Conservation (phyloP, 1,140 invertebrate genomes). For the Drosophila eugracilis region DNA sequence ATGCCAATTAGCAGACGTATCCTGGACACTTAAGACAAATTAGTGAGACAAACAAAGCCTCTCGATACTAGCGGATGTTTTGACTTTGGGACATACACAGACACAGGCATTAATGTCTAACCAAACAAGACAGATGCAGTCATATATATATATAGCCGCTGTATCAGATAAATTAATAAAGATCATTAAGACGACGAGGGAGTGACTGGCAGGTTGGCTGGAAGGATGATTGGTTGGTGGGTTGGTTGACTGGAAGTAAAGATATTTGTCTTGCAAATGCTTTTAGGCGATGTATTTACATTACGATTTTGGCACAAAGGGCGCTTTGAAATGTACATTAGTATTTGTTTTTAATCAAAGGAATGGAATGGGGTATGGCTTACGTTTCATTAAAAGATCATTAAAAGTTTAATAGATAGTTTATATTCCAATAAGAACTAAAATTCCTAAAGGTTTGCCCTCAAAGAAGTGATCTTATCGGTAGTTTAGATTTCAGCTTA, state of each 20-base stretch:
- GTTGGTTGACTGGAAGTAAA: too few species aligned
- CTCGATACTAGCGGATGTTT: conserved; percentile 2
- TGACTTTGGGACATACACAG: not conserved
- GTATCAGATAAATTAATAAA: conserved; percentile 27
- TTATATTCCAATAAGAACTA: too few species aligned
- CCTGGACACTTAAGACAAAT: conserved; percentile 54
- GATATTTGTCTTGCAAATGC: conserved; percentile 7
- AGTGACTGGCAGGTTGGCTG: not conserved
- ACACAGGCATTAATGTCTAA: conserved; percentile 21
- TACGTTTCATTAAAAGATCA: too few species aligned
- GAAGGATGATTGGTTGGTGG: too few species aligned
- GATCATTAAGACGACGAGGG: conserved; percentile 2
- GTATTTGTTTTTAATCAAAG: conserved; percentile 4
- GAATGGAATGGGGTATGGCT: too few species aligned
- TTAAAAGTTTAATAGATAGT: too few species aligned
- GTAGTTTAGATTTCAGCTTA: too few species aligned
- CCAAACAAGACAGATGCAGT: conserved; percentile 15
- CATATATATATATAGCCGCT: not conserved
- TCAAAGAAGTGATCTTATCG: too few species aligned
- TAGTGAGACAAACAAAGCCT: conserved; percentile 39
- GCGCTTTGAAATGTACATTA: conserved; percentile 8
- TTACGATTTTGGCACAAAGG: conserved; percentile 24
- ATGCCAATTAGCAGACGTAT: conserved; percentile 48
- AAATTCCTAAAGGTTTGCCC: too few species aligned
- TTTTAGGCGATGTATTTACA: conserved; percentile 30